These are phyloP conservation scores for Alexandromys fortis DNA, from an alignment of 2,113 vertebrate species.

Conservation along the genomic window DNA sequence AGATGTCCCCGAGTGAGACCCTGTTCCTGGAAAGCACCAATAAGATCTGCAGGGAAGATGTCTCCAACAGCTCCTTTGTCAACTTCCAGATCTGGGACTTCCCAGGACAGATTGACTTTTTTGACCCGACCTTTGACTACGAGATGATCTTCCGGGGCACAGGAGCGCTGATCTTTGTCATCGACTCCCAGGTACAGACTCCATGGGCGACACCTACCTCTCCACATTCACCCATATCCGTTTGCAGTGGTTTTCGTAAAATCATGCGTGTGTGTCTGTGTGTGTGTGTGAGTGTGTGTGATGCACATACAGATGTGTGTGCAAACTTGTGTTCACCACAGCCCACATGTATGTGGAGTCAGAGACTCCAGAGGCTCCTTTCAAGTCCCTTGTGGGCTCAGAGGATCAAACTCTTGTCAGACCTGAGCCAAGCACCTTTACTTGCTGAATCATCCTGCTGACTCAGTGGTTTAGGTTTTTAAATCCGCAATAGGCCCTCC, in stretches of 20 bases:
- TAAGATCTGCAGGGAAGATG: conserved; percentile 95
- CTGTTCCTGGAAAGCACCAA: conserved; percentile 96
- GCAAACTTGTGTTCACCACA: too few species aligned
- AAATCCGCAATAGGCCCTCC: not conserved
- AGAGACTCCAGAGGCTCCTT: not conserved
- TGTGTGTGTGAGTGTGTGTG: not conserved
- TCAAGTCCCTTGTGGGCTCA: not conserved
- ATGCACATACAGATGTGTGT: not conserved
- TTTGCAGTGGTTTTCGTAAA: not conserved
- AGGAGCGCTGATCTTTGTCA: conserved; percentile 95
- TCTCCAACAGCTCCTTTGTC: conserved; percentile 96
- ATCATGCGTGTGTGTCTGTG: not conserved
- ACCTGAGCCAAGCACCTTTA: not conserved
- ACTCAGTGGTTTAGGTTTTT: not conserved
- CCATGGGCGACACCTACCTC: rapidly evolving
- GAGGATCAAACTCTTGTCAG: not conserved
- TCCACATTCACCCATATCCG: too few species aligned
- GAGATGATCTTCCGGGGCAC: conserved; percentile 97
- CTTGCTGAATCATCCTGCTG: not conserved
- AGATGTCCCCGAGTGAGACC: conserved; percentile 96
- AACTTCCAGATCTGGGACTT: conserved; percentile 98
- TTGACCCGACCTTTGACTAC: conserved; percentile 95
- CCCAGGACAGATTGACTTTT: conserved; percentile 96
- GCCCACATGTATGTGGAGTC: too few species aligned
- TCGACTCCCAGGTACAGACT: conserved; percentile 93